Base-by-base conservation (phyloP, 1,140 invertebrate species). In the Ceratitis capitata region DNA sequence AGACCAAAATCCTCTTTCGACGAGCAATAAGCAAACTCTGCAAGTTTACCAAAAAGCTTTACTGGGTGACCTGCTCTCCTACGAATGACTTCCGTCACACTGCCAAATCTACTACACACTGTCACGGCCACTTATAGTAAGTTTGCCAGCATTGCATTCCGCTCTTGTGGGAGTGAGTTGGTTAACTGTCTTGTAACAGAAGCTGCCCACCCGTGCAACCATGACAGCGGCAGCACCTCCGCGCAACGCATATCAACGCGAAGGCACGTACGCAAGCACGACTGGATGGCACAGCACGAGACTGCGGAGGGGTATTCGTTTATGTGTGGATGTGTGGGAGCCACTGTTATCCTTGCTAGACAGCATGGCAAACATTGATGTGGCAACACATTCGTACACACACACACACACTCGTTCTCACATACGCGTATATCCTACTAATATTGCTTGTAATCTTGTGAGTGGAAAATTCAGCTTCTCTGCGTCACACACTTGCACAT, bases 391-490 rank as follows among this genome's bases (percentile, higher is more conserved):
- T n/a, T n/a, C n/a, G 9, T 12, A 45, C 19, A 78, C 42, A 78
- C 42, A n/a, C 29, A 5, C 32, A 35, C 14, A 42, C 35, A 23
- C 35, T n/a, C 35, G 0, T 7, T 42, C 39, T 5, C 3, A 26
- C 29, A 14, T 53, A 7, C 6, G 51, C 9, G 51, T n/a, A 23
- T 19, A 45, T 23, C n/a, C 56, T 26, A 19, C 14, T 39, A 19
- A 39, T n/a, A n/a, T 78, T 42, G 9, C 39, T 45, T 45, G 69
- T 78, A 45, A 78, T 47, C 39, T 78, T 45, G 39, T 35, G 39
- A 78, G 42, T 78, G 69, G 29, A 45, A 78, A 78, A 78, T 12
- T 78, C 69, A 78, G 39, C 69, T 78, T 78, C 69, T 78, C n/a
- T n/a, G n/a, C n/a, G 69, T 47, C 45, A 39, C 69, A 39, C 69